A percentile compares a stretch with the other conserved stretches of the same genome.
Evolutionary conservation across 2,797 vertebrate genomes (phyloP).

Genomic region (Platyrinchus mystaceus): DNA sequence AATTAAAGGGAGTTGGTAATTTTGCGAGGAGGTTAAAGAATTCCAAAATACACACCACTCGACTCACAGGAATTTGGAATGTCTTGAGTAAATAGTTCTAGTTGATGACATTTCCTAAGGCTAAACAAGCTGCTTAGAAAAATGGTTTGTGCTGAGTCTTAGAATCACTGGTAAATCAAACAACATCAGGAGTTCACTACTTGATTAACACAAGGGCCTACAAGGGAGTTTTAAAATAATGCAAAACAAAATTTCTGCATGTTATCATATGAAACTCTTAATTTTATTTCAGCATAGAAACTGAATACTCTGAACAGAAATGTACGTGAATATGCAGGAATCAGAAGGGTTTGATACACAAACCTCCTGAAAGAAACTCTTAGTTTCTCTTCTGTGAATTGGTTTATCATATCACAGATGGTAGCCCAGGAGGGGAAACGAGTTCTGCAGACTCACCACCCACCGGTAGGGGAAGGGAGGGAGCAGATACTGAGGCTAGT

Average conservation of each 20-base stretch:
- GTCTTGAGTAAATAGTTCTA: background rate
- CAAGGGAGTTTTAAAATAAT: background rate
- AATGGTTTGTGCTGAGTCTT: background rate
- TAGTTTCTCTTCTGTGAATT: background rate
- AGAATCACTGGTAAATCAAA: background rate
- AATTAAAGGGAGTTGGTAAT: slow-evolving; percentile 3
- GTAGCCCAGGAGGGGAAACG: slow-evolving; percentile 54
- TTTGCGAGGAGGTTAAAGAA: slow-evolving; percentile 1
- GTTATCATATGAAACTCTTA: background rate
- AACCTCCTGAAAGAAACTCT: background rate
- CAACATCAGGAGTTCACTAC: background rate
- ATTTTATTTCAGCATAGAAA: background rate
- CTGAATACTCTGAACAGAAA: background rate
- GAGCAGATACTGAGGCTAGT: slow-evolving; percentile 13
- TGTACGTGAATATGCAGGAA: background rate
- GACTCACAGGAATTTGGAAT: background rate
- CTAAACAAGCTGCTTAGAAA: slow-evolving; percentile 18
- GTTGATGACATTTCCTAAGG: slow-evolving; percentile 14
- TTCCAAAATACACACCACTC: background rate
- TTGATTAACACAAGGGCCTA: background rate
- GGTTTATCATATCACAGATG: slow-evolving; percentile 40
- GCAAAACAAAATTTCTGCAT: background rate
- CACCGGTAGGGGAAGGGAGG: slow-evolving; percentile 36
- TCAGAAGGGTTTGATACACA: background rate
- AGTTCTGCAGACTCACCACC: slow-evolving; percentile 50